Percentiles rank a stretch among this genome's conserved stretches.
Evolutionary conservation across 1,140 invertebrate genomes (phyloP).

Genomic region (Phocides pigmalion): DNA sequence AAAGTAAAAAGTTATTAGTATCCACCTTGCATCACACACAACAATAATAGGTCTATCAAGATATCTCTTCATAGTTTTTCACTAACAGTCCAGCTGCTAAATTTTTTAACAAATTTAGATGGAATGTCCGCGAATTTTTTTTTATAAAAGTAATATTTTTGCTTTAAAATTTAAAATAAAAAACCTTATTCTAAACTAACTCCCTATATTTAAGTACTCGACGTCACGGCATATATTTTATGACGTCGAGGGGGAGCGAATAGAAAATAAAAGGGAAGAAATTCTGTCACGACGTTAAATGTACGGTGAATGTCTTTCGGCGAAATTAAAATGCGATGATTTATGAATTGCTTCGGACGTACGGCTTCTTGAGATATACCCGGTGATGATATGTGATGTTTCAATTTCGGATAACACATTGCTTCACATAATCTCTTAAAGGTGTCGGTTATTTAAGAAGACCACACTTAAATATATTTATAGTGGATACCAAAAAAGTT

Average conservation of each 20-base stretch:
- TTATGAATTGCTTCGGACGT: constrained; percentile 42
- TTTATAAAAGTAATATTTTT: too few species aligned
- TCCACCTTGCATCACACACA: too few species aligned
- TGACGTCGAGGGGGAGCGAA: constrained; percentile 52
- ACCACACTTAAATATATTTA: not conserved
- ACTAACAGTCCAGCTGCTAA: too few species aligned
- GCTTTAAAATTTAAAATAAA: too few species aligned
- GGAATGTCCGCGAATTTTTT: too few species aligned
- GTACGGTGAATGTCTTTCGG: constrained; percentile 51
- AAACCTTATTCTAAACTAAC: not conserved
- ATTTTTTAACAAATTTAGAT: too few species aligned
- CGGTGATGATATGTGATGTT: not conserved
- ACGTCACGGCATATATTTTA: constrained; percentile 59
- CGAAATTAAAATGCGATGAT: constrained; percentile 65
- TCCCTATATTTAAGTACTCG: constrained; percentile 2
- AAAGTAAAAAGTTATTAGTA: too few species aligned
- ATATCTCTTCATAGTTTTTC: too few species aligned
- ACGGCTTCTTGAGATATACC: not conserved
- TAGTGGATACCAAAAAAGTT: too few species aligned
- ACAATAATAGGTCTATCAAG: too few species aligned
- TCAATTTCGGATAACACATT: not conserved
- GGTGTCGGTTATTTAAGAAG: not conserved
- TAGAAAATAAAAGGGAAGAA: constrained; percentile 56
- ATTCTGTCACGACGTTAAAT: constrained; percentile 56
- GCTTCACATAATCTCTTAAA: not conserved